Base-by-base conservation (phyloP, 2,888 invertebrate genomes). In the Panopea generosa region DNA sequence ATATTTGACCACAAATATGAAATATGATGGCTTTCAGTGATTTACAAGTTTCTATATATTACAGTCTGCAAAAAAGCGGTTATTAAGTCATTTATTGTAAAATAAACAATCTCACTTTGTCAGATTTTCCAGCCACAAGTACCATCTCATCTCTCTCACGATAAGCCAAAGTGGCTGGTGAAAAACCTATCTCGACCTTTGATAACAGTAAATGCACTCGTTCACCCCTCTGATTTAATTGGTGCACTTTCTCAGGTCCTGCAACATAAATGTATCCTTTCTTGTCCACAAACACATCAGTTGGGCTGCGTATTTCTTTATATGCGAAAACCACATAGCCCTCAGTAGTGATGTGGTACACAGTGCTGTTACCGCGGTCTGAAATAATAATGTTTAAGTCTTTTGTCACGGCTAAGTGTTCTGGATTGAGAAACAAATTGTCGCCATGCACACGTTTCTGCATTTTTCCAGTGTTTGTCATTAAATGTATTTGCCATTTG, bases 291-390 rank as follows among this genome's bases (percentile, higher is more conserved):
- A 79, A 68, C 16, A 72, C 69, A 40, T 72, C 79, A 9, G 68
- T 45, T 6, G 79, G 79, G 4, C 65, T 50, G 16, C 65, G 63
- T 29, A 79, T 60, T 43, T 79, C 75, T 33, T 65, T 72, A 40
- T 75, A 75, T 11, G 65, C 79, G 52, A 79, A 79, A 55, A 79
- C 76, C 4, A 79, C 72, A 55, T 76, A 76, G 6, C 79, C 79
- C 9, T 79, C 79, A 1, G 79, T 61, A 2, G 79, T 79, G 14
- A 79, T 71, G 26, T 79, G 74, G 43, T 63, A 79, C 4, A 79
- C 61, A n/a, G 75, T 75, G 50, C 66, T 67, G 29, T 71, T 79
- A 22, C 79, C 79, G 18, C 65, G 59, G 56, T 79, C 79, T 0
- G 75, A 76, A n/a, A 79, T 53, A 16, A 79, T 53, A 16, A 79